These are phyloP conservation scores for Phengaris alcon DNA, from an alignment of 2,888 invertebrate species.

Conservation along the genomic window DNA sequence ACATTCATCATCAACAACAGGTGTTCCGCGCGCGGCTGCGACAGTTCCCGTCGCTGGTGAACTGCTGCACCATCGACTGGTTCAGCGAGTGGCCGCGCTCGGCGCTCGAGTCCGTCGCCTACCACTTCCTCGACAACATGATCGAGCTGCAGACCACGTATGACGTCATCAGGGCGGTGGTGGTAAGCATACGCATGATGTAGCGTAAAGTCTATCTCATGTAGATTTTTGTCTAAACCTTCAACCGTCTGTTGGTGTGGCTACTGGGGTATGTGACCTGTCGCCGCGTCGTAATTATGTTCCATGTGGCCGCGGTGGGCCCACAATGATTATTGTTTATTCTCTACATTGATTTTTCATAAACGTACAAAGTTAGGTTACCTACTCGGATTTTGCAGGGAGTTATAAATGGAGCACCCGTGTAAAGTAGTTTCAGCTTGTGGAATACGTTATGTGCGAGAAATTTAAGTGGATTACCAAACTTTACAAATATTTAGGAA, in stretches of 20 bases:
- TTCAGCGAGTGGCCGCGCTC: slow-evolving; percentile 93
- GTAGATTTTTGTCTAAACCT: too few relatives aligned
- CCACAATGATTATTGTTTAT: too few relatives aligned
- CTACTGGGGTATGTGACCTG: too few relatives aligned
- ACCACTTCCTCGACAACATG: slow-evolving; percentile 84
- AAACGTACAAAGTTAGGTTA: not conserved
- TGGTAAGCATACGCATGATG: slow-evolving; percentile 67
- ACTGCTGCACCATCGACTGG: slow-evolving; percentile 97
- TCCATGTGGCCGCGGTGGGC: too few relatives aligned
- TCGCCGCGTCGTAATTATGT: too few relatives aligned
- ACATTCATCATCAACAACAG: slow-evolving; percentile 40
- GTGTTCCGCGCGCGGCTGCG: slow-evolving; percentile 87
- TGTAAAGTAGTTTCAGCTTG: not conserved
- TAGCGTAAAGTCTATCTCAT: not conserved
- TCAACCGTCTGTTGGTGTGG: too few relatives aligned
- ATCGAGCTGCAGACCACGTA: slow-evolving; percentile 81
- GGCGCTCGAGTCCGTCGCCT: slow-evolving; percentile 90
- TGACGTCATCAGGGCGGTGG: slow-evolving; percentile 82
- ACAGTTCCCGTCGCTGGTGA: slow-evolving; percentile 93
- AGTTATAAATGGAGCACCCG: not conserved
- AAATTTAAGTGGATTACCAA: not conserved
- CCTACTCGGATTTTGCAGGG: not conserved
- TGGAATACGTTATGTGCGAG: slow-evolving; percentile 1
- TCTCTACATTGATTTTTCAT: not conserved
- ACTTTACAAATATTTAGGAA: not conserved